Percentiles rank a stretch among this genome's conserved stretches.
phyloP scores from a whole-genome alignment of 2,113 vertebrate species.

The Balaenoptera acutorostrata region DNA sequence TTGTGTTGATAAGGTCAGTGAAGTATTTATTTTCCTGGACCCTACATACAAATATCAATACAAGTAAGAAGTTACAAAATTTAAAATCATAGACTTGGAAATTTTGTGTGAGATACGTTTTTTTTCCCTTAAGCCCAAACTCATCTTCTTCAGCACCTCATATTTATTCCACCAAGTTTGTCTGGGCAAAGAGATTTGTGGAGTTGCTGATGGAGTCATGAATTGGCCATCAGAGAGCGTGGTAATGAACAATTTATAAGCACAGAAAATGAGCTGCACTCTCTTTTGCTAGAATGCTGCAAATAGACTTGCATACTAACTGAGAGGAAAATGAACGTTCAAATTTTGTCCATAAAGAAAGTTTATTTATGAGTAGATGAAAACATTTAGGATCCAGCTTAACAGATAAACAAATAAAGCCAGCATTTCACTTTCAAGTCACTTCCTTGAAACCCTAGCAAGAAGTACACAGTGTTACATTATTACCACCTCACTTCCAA shows the following conservation, averaged over 20 bases:
- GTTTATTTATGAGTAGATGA: constrained; percentile 47
- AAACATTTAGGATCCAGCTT: constrained; percentile 17
- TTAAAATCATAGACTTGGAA: not conserved
- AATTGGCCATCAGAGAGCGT: constrained; percentile 52
- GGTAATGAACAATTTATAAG: constrained; percentile 67
- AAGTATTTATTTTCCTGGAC: not conserved
- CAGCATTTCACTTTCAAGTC: not conserved
- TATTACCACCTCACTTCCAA: not conserved
- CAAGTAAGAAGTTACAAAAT: not conserved
- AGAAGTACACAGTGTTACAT: not conserved
- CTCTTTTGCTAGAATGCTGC: constrained; percentile 38
- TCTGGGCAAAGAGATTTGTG: constrained; percentile 35
- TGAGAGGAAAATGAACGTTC: constrained; percentile 59
- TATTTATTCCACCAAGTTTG: constrained; percentile 36
- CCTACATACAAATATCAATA: not conserved
- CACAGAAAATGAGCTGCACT: constrained; percentile 61
- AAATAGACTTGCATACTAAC: constrained; percentile 62
- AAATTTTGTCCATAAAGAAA: constrained; percentile 52
- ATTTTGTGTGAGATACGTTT: not conserved
- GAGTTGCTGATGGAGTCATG: constrained; percentile 42
- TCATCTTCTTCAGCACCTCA: constrained; percentile 16
- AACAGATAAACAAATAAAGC: constrained; percentile 53
- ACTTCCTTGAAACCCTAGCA: not conserved
- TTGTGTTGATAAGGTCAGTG: not conserved
- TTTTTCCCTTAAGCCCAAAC: not conserved